A percentile compares a stretch with the other conserved stretches of the same genome.
phyloP scores from a whole-genome alignment of 2,113 vertebrate species.

The Ochotona curzoniae region DNA sequence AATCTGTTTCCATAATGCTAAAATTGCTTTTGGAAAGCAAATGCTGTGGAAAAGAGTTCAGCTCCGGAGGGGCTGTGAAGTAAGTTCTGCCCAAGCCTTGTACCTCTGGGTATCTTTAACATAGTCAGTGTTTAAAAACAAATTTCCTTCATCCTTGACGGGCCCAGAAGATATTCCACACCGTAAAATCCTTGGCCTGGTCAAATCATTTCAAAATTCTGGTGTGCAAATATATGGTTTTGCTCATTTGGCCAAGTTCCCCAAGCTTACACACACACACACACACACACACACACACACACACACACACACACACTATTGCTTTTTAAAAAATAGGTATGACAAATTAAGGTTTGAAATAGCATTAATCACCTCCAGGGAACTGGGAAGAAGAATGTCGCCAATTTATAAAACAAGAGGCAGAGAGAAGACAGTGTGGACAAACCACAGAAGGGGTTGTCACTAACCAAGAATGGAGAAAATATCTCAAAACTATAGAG shows the following conservation, averaged over 20 bases:
- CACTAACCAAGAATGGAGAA: neutral
- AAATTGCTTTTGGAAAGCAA: slow-evolving; percentile 81
- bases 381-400: neutral
- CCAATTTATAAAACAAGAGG: neutral
- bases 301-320: slow-evolving; percentile 70
- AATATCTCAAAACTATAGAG: neutral
- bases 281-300: too few species aligned
- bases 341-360: slow-evolving; percentile 30
- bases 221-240: slow-evolving; percentile 33
- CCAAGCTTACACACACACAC: slow-evolving; percentile 21
- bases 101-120: slow-evolving; percentile 82
- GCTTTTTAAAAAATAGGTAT: slow-evolving; percentile 68
- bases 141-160: slow-evolving; percentile 85
- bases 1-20: slow-evolving; percentile 77
- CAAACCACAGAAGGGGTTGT: neutral
- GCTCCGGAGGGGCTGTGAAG: slow-evolving; percentile 77
- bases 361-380: neutral
- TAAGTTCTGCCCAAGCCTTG: slow-evolving; percentile 52
- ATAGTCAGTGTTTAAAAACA: slow-evolving; percentile 84
- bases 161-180: slow-evolving; percentile 83
- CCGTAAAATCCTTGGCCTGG: slow-evolving; percentile 82
- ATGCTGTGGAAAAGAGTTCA: slow-evolving; percentile 76
- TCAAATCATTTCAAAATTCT: slow-evolving; percentile 76
- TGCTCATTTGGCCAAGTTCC: slow-evolving; percentile 66
- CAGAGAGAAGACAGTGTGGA: neutral